Evolutionary conservation across 2,113 vertebrate genomes (phyloP), one percentile per base, ranked within the genome.

Genomic region (Vireo altiloquus): DNA sequence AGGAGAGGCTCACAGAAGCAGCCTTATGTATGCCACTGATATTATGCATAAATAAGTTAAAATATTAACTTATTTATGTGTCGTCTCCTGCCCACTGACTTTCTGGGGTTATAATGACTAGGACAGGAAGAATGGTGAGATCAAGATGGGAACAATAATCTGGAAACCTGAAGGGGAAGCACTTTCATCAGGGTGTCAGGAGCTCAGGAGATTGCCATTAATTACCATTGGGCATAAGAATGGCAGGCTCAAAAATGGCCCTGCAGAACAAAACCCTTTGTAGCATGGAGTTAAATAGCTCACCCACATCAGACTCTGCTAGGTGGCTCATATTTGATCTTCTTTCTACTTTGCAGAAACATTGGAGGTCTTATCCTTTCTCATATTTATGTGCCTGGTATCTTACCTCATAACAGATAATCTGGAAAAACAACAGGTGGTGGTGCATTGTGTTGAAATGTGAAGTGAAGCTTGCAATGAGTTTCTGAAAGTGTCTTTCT

Each of bases 1-100:
- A 16, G 37, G 40, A 47, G 40, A 60, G 57, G 25, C 8, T 37
- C 40, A 60, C 44, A 72, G 70, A 64, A 71, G 18, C 33, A 71
- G 24, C 44, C 33, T 89, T 82, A 27, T 0, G 0, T 40, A 16
- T 50, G 52, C 25, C 3, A 0, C n/a, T 78, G n/a, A 3, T 63
- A 44, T 24, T 50, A 59, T 25, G 8, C 31, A 50, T 61, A 71
- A 91, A 64, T 39, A 85, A 83, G 49, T 71, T 63, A 64, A 89
- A 87, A 40, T 35, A 11, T n/a, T n/a, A n/a, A n/a, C n/a, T n/a
- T n/a, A n/a, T n/a, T n/a, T 3, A 63, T 52, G 17, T 63, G 35
- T 49, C 11, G 19, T 70, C 53, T 78, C 42, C 70, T 84, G 80
- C 15, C n/a, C 65, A 33, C n/a, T 40, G 52, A 52, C 60, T 8